Conservation (phyloP, 2,888 invertebrate genomes). For the Caenorhabditis panamensis region DNA sequence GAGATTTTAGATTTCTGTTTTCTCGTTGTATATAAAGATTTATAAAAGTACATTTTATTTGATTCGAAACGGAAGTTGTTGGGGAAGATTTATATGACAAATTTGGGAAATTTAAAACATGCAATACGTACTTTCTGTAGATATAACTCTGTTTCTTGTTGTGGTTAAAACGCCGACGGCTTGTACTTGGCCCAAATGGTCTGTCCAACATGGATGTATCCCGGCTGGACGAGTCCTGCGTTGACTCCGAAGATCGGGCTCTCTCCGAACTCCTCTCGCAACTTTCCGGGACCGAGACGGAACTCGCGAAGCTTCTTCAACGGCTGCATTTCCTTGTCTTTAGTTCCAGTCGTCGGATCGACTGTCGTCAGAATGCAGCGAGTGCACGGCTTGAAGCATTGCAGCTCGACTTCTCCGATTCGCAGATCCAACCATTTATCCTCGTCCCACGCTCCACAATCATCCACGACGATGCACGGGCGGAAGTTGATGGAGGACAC, state of each 20-base stretch:
- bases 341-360: conserved; percentile 63
- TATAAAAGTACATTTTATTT: conserved; percentile 5
- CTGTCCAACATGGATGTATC: conserved; percentile 70
- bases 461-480: conserved; percentile 74
- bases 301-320: conserved; percentile 69
- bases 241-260: conserved; percentile 73
- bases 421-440: conserved; percentile 76
- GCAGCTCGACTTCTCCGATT: conserved; percentile 74
- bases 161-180: conserved; percentile 51
- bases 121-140: conserved; percentile 3
- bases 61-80: too few relatives aligned
- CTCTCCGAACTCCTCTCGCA: conserved; percentile 65
- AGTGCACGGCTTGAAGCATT: conserved; percentile 79
- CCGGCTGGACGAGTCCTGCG: conserved; percentile 64
- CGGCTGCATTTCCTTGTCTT: conserved; percentile 68
- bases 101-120: background rate
- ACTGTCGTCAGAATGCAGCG: conserved; percentile 71
- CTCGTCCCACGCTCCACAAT: conserved; percentile 75
- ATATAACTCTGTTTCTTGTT: background rate
- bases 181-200: conserved; percentile 71
- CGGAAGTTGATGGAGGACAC: conserved; percentile 75
- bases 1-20: conserved; percentile 10
- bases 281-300: conserved; percentile 69
- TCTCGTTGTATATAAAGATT: conserved; percentile 32
- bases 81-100: background rate